Percentiles rank a stretch among this genome's conserved stretches.
Evolutionary conservation across 92 coral and sea anemone species (phyloP).

Genomic region (Muricea muricata): DNA sequence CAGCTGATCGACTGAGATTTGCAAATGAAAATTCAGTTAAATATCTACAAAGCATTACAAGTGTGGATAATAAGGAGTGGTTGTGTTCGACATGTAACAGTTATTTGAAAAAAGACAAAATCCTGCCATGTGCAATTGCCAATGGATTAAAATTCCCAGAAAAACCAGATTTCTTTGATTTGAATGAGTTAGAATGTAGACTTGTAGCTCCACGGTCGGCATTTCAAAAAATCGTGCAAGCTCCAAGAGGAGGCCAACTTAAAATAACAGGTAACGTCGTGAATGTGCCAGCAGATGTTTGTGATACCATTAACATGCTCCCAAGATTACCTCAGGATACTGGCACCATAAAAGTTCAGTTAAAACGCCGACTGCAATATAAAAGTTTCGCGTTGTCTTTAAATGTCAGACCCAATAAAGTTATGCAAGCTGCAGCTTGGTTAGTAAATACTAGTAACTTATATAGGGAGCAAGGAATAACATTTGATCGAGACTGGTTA

Average conservation of each 20-base stretch:
- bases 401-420: conserved; percentile 52
- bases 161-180: conserved; percentile 45
- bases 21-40: conserved; percentile 21
- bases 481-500: conserved; percentile 40
- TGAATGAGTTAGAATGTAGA: conserved; percentile 50
- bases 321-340: conserved; percentile 37
- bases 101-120: conserved; percentile 57
- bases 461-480: conserved; percentile 23
- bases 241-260: conserved; percentile 59
- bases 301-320: conserved; percentile 41
- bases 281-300: conserved; percentile 63
- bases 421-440: conserved; percentile 41
- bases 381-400: conserved; percentile 45
- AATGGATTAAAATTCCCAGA: conserved; percentile 56
- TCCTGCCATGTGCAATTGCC: conserved; percentile 48
- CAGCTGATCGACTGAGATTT: conserved; percentile 33
- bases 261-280: conserved; percentile 54
- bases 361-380: conserved; percentile 43
- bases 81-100: conserved; percentile 54
- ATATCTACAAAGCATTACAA: neutral
- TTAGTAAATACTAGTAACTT: conserved; percentile 25
- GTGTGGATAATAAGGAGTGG: conserved; percentile 45
- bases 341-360: conserved; percentile 44
- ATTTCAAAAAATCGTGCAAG: conserved; percentile 55
- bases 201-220: conserved; percentile 36